Base-by-base conservation (phyloP, 2,113 vertebrate genomes). In the Microtus richardsoni region DNA sequence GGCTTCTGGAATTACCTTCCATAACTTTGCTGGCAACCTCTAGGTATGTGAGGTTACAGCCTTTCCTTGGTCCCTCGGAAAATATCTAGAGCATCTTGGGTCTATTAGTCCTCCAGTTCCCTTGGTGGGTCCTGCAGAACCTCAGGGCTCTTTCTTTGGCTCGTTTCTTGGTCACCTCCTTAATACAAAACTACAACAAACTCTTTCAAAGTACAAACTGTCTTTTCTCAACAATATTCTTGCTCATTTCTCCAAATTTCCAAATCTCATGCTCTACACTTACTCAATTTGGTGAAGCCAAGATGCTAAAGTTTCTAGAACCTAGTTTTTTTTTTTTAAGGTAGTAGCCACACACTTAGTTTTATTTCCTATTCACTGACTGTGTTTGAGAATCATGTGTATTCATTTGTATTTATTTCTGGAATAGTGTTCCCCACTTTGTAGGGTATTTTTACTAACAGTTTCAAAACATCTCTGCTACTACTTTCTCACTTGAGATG, bases 161-260 rank as follows among this genome's bases (percentile, higher is more conserved):
- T 66, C 2, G 13, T 26, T 73, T 30, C 60, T 64, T 33, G 36
- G 82, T 33, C 78, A 39, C 12, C 3, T 44, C n/a, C 39, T 77
- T 62, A 68, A 41, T 22, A 33, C 33, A 91, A 91, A 75, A 87
- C 33, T 71, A 16, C 36, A 58, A 36, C 80, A 62, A 75, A 6
- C 28, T 58, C 62, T 83, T 79, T 79, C 41, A 82, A 92, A 60
- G 17, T 47, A 10, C 49, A 28, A 19, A 26, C 5, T 64, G 12
- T 33, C 28, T 84, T 3, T 83, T 83, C 68, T 89, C 21, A 79
- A 8, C 66, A n/a, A 94, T 79, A 54, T 70, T 74, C 88, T 60
- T 85, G 36, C 11, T 94, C 24, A 62, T 58, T 94, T 95, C 77
- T 22, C 73, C 90, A 96, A 95, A 83, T 47, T 19, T 79, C 41